Evolutionary conservation across 2,797 vertebrate species (phyloP), one percentile per base, ranked within the genome.

Genomic region (Scleropages formosus): DNA sequence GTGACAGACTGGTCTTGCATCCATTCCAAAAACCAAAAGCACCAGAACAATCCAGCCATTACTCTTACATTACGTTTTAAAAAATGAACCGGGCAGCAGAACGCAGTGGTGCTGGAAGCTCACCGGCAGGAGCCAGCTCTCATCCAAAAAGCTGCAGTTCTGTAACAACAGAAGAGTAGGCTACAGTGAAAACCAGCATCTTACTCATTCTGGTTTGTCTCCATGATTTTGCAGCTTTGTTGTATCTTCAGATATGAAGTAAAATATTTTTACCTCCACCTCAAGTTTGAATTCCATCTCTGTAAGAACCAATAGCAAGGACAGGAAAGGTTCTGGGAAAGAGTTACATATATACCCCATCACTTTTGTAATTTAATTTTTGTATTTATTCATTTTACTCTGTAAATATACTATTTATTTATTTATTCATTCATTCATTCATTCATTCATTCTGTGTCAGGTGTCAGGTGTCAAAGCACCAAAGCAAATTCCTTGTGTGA

Each of bases 121-220:
- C 91, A 96, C 95, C 44, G 92, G 95, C 75, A 95, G 85, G 72
- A 93, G 85, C 94, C 94, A 95, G 76, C 92, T 95, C 83, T 95
- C 88, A 0, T 93, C 93, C 83, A 95, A 88, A 83, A 95, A 95
- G 85, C 93, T 95, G 86, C 91, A 93, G 46, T 94, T 95, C 93
- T 93, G 85, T 77, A 75, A 61, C 44, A 39, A 53, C 15, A 86
- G n/a, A 78, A 18, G 31, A 6, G 7, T 18, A 15, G 18, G 11
- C 64, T 58, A 51, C 44, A 31, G 1, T 13, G 10, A 8, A 15
- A 53, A 27, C 73, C 9, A 58, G 15, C 49, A 46, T 13, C 63
- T 9, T 27, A 68, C 12, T 16, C 27, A 49, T 49, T 31, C n/a
- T 70, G 1, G 47, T 20, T 24, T 11, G 3, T 18, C 20, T 3